Evolutionary conservation across 2,888 invertebrate genomes (phyloP).

Genomic region (Polydrusus tereticollis): DNA sequence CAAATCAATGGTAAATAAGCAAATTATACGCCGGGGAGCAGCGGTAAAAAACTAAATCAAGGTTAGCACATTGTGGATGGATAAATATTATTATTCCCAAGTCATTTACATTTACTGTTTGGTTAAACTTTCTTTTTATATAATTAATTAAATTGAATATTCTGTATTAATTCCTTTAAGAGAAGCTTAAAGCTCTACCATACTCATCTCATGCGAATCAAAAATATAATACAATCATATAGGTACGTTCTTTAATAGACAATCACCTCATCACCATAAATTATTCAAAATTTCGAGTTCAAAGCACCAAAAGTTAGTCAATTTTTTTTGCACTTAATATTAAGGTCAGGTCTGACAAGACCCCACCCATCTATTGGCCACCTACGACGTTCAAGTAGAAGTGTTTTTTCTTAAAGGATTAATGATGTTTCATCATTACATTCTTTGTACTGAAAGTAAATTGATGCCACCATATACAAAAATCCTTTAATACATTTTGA

Average conservation of each 20-base stretch:
- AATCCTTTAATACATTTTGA: too few species aligned
- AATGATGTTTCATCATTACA: background rate
- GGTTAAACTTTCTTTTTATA: background rate
- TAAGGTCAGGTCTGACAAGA: background rate
- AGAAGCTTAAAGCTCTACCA: too few species aligned
- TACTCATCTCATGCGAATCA: too few species aligned
- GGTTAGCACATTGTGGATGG: background rate
- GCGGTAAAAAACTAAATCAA: background rate
- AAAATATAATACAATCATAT: too few species aligned
- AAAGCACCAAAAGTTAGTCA: background rate
- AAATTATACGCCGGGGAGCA: background rate
- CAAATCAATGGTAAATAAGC: conserved; percentile 5
- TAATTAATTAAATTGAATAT: background rate
- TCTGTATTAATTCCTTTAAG: background rate
- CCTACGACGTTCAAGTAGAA: background rate
- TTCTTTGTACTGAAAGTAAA: background rate
- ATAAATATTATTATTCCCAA: conserved; percentile 1
- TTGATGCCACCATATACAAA: background rate
- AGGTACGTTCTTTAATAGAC: too few species aligned
- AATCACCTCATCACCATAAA: too few species aligned
- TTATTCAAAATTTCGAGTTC: too few species aligned
- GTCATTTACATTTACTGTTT: background rate
- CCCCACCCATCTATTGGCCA: background rate
- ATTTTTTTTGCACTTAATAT: background rate
- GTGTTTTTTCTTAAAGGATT: background rate